Base-by-base conservation (phyloP, 2,797 vertebrate genomes). In the Pogoniulus pusillus region DNA sequence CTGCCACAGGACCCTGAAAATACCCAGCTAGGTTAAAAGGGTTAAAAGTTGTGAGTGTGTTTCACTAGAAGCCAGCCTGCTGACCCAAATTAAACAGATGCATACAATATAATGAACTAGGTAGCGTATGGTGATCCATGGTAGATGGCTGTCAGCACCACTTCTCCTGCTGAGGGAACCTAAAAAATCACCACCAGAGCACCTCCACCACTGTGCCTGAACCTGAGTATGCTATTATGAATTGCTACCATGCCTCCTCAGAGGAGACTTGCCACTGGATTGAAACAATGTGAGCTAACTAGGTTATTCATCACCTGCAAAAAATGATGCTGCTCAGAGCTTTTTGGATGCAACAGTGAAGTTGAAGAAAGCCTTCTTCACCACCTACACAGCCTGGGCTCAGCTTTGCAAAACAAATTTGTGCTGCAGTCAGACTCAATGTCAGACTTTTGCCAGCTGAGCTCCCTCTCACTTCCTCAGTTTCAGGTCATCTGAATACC, bases 391-490 rank as follows among this genome's bases (percentile, higher is more conserved):
- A 96, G 90, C 94, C 89, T 51, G 71, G 86, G 91, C 91, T 94
- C 84, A 78, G 85, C 60, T 93, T 90, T 87, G 90, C 90, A 90
- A 92, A 95, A 93, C 83, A 90, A 90, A 85, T 83, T 60, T 81
- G 76, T 95, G 91, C 85, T 34, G 12, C 86, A 96, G 91, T 96
- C 93, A 96, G 95, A 93, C 95, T 96, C 70, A 19, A 94, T 95
- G 93, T 93, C 91, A 91, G 94, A 94, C 93, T 96, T 95, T 47
- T 96, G 90, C 94, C 94, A 95, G 94, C 91, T 95, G 96, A 96
- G 91, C 93, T 95, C 90, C 86, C 86, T 94, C 91, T 91, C 93
- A 85, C 90, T 96, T 96, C 94, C 87, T 91, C 93, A 87, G 76
- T 96, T 93, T 95, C 90, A 94, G 94, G 93, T 94, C 95, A 95